Conservation (phyloP, 2,113 vertebrate species). For the Pheucticus melanocephalus region DNA sequence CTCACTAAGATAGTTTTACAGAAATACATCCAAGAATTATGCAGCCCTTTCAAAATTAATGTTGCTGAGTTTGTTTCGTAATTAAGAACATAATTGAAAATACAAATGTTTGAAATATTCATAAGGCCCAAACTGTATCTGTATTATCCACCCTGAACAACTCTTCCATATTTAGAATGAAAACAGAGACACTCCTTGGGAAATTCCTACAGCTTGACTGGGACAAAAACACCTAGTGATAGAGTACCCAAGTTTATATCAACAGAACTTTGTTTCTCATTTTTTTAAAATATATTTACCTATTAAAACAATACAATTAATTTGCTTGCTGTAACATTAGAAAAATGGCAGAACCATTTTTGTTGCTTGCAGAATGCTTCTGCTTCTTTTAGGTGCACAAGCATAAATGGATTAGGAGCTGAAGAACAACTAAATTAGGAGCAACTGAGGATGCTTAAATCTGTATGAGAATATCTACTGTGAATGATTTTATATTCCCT, state of each 20-base stretch:
- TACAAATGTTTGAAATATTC: conserved; percentile 34
- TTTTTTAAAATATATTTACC: background rate
- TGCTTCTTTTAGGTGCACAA: background rate
- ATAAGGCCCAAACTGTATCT: background rate
- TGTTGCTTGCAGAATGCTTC: background rate
- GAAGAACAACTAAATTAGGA: background rate
- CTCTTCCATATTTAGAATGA: background rate
- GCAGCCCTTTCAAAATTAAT: conserved; percentile 27
- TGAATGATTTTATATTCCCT: background rate
- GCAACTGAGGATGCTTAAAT: background rate
- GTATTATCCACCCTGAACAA: background rate
- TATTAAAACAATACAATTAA: background rate
- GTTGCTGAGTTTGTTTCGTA: background rate
- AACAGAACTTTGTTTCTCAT: background rate
- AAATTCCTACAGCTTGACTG: background rate
- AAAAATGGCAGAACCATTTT: background rate
- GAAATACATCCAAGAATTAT: conserved; percentile 4
- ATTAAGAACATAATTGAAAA: conserved; percentile 42
- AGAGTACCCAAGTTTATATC: background rate
- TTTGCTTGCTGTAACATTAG: background rate
- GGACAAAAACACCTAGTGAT: background rate
- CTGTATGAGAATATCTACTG: background rate
- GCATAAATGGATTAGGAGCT: background rate
- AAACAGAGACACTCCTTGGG: background rate
- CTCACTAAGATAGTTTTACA: background rate